Conservation (phyloP, 2,888 invertebrate species). For the Siphlonurus alternatus region DNA sequence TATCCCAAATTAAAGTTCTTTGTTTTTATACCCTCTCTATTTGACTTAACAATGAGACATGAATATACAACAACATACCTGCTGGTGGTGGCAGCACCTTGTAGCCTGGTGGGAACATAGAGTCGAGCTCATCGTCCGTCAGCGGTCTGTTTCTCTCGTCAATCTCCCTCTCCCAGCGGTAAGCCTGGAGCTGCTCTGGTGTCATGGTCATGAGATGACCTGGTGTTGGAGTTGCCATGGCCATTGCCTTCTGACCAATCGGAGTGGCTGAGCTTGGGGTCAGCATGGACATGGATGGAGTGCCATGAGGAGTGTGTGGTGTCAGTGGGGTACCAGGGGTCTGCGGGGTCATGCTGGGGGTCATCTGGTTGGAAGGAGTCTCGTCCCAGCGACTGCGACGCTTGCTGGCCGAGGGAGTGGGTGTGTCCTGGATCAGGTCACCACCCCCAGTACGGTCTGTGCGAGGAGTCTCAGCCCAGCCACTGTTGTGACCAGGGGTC, state of each 20-base stretch:
- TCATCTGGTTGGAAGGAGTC: slow-evolving; percentile 55
- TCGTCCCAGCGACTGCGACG: slow-evolving; percentile 97
- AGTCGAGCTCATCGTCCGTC: slow-evolving; percentile 92
- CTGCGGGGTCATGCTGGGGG: slow-evolving; percentile 41
- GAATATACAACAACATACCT: too few relatives aligned
- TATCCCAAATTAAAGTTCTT: too few relatives aligned
- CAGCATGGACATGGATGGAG: slow-evolving; percentile 38
- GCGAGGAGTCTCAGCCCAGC: slow-evolving; percentile 98
- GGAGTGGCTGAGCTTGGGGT: slow-evolving; percentile 78
- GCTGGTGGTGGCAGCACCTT: slow-evolving; percentile 92
- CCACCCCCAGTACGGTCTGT: slow-evolving; percentile 59
- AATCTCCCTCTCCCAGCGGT: slow-evolving; percentile 96
- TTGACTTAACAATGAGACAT: too few relatives aligned
- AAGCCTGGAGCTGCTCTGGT: slow-evolving; percentile 95
- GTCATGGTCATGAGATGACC: slow-evolving; percentile 96
- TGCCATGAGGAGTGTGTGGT: slow-evolving; percentile 51
- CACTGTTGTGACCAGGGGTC: slow-evolving; percentile 89
- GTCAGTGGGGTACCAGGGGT: slow-evolving; percentile 52
- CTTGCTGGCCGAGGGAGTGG: slow-evolving; percentile 85
- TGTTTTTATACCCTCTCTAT: too few relatives aligned
- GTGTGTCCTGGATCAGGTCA: slow-evolving; percentile 57
- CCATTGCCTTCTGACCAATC: slow-evolving; percentile 91
- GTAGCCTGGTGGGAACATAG: slow-evolving; percentile 96
- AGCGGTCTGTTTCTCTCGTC: slow-evolving; percentile 95
- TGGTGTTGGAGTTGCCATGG: slow-evolving; percentile 94